Evolutionary conservation across 2,797 vertebrate species (phyloP).

Genomic region (Botia almorhae): DNA sequence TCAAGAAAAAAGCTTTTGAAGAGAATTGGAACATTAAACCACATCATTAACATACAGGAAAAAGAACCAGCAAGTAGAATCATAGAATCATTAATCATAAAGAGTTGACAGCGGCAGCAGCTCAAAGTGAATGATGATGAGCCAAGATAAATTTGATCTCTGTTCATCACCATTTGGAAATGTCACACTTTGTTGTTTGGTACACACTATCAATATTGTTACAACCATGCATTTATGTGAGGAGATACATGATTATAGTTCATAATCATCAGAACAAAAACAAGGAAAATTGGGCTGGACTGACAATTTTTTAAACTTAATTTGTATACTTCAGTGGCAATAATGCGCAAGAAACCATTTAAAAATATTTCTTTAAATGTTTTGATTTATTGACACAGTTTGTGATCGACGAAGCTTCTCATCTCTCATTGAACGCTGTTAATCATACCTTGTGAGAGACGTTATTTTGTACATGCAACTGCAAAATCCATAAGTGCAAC

Average conservation of each 20-base stretch:
- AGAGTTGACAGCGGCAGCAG: conserved; percentile 44
- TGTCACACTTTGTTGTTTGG: conserved; percentile 50
- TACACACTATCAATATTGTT: conserved; percentile 54
- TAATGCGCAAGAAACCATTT: conserved; percentile 21
- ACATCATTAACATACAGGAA: conserved; percentile 55
- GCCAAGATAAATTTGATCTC: conserved; percentile 53
- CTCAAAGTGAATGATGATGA: conserved; percentile 51
- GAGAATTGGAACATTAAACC: conserved; percentile 48
- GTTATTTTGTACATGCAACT: background rate
- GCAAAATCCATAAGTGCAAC: background rate
- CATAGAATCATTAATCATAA: conserved; percentile 52
- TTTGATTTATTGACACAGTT: background rate
- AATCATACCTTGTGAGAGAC: conserved; percentile 3
- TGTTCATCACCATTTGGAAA: conserved; percentile 47
- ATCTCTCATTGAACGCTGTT: conserved; percentile 12
- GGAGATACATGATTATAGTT: background rate
- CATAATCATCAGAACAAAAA: conserved; percentile 29
- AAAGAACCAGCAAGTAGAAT: conserved; percentile 59
- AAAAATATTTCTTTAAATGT: background rate
- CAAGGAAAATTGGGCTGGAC: conserved; percentile 27
- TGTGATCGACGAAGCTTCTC: background rate
- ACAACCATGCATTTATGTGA: conserved; percentile 36
- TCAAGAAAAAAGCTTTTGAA: conserved; percentile 52
- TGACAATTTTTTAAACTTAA: background rate
- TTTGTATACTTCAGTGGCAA: conserved; percentile 5